Conservation (phyloP, 2,888 invertebrate species). For the Bombyx huttoni region DNA sequence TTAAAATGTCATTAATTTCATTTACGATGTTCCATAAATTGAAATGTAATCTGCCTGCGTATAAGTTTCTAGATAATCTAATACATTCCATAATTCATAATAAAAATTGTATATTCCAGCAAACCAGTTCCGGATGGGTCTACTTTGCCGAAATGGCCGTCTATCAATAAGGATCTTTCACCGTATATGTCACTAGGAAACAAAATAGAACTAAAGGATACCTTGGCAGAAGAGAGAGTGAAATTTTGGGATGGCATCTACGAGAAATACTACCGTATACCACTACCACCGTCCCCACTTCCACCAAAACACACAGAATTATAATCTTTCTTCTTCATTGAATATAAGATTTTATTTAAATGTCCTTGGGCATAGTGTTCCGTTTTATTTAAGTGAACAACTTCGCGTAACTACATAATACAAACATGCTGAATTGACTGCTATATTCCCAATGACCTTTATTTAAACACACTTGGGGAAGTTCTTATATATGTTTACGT, state of each 20-base stretch:
- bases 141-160: conserved; percentile 18
- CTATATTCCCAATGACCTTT: too few species aligned
- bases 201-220: conserved; percentile 13
- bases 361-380: too few species aligned
- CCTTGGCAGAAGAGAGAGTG: conserved; percentile 13
- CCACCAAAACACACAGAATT: not conserved
- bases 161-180: conserved; percentile 10
- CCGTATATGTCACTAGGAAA: conserved; percentile 20
- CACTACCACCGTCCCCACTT: conserved; percentile 7
- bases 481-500: too few species aligned
- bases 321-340: not conserved
- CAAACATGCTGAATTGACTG: too few species aligned
- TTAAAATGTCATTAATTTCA: too few species aligned
- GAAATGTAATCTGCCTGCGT: not conserved
- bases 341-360: too few species aligned
- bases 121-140: conserved; percentile 22
- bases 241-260: conserved; percentile 23
- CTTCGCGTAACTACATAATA: too few species aligned
- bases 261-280: conserved; percentile 12
- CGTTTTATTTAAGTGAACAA: too few species aligned
- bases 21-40: not conserved
- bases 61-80: not conserved
- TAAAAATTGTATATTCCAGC: conserved; percentile 12
- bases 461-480: too few species aligned
- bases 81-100: not conserved